Evolutionary conservation across 2,797 vertebrate genomes (phyloP), one percentile per base, ranked within the genome.

Genomic region (Hippocampus kuda): DNA sequence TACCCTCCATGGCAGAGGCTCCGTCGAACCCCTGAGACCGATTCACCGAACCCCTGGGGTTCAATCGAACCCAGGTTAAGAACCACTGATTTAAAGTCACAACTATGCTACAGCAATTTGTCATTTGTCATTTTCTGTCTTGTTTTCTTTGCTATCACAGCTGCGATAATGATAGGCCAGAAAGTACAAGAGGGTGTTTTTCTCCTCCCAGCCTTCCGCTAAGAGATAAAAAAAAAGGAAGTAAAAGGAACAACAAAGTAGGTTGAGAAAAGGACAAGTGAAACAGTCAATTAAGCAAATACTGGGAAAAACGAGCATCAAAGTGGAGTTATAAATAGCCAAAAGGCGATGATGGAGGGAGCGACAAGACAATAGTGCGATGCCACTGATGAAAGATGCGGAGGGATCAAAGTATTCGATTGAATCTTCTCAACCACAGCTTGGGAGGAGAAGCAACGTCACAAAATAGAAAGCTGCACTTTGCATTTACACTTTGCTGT

Each of bases 311-410:
- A 53, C 51, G 42, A 2, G 24, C 44, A 65, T 65, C 63, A 49
- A 49, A 65, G 63, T 48, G 63, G 63, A 65, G 24, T 27, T 65
- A 48, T 65, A 65, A 65, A 48, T 65, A 65, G 24, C 63, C 44
- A 10, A 65, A 65, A 48, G 41, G 41, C 22, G 62, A n/a, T 16
- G 63, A 38, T 61, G 15, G 16, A 38, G 63, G 42, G 63, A 3
- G 63, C 11, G 63, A 65, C 22, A 46, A 65, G 63, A 41, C 27
- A 60, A 27, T 18, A 16, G 56, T 16, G 41, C n/a, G 44, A 48
- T 65, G 63, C 42, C 26, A 18, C 15, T 27, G 24, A 65, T 65
- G 44, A 48, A 46, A 65, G 44, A 65, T 65, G 63, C 26, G 15
- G 24, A 26, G 24, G n/a, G 24, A 49, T 65, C 63, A 65, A 65